These are phyloP conservation scores for Plotosus lineatus DNA, from an alignment of 2,113 vertebrate species.

Conservation along the genomic window DNA sequence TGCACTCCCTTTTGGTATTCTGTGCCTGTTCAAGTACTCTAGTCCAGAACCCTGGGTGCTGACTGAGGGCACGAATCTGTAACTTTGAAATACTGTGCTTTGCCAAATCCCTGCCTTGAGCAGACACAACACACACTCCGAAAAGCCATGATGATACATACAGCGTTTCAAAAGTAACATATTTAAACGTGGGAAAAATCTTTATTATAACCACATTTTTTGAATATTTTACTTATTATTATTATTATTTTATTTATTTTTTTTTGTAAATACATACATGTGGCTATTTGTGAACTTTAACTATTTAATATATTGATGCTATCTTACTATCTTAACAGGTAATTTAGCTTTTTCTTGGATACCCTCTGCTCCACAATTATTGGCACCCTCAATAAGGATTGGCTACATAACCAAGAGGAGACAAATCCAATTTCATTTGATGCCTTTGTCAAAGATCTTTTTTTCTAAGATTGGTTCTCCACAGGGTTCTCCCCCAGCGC, in stretches of 20 bases:
- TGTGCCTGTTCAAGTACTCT: not conserved
- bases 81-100: not conserved
- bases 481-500: not conserved
- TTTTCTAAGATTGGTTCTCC: not conserved
- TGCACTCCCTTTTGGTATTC: conserved; percentile 1
- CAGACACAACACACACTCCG: not conserved
- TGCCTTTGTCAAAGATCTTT: not conserved
- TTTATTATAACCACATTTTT: not conserved
- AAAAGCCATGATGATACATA: too few species aligned
- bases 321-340: not conserved
- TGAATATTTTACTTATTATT: too few species aligned
- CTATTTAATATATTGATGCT: not conserved
- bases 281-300: not conserved
- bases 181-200: not conserved
- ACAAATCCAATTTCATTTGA: not conserved
- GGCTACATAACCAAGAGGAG: not conserved
- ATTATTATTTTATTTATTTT: not conserved
- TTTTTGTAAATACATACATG: not conserved
- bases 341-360: not conserved
- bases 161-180: not conserved
- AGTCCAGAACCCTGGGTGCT: conserved; percentile 7
- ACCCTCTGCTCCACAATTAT: not conserved
- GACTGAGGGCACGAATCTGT: not conserved
- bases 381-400: not conserved
- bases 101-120: not conserved